Percentiles rank a stretch among this genome's conserved stretches.
phyloP scores from a whole-genome alignment of 2,888 invertebrate species.

The Dioctria rufipes region DNA sequence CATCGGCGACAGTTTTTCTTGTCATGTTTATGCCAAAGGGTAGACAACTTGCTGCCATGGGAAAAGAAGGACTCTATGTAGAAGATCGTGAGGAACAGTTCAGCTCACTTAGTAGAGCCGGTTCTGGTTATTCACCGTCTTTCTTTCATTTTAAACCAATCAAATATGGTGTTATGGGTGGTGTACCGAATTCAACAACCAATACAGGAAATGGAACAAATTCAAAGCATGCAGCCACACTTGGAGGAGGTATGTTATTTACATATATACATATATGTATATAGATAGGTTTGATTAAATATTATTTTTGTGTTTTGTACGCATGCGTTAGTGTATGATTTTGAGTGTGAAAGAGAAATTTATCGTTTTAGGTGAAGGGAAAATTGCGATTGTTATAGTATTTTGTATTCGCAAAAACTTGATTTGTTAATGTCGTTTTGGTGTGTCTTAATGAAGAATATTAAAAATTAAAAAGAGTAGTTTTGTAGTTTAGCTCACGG shows the following conservation, averaged over 20 bases:
- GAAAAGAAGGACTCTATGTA: constrained; percentile 87
- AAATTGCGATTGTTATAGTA: not conserved
- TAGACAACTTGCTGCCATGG: constrained; percentile 91
- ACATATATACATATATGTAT: not conserved
- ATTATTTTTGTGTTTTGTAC: not conserved
- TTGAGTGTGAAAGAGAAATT: not conserved
- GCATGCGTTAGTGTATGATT: not conserved
- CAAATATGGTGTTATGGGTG: constrained; percentile 81
- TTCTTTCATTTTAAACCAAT: constrained; percentile 95
- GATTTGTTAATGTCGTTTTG: not conserved
- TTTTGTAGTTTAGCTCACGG: no score
- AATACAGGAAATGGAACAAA: constrained; percentile 71
- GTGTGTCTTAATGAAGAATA: not conserved
- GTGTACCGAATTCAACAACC: constrained; percentile 71
- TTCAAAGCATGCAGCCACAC: constrained; percentile 72
- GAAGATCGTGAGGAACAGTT: constrained; percentile 88
- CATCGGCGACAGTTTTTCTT: constrained; percentile 88
- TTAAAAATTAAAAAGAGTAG: no score
- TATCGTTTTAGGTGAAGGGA: constrained; percentile 39
- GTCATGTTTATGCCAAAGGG: constrained; percentile 97
- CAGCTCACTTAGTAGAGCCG: constrained; percentile 83
- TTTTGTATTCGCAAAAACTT: no score
- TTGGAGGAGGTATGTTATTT: constrained; percentile 62
- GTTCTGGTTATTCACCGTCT: constrained; percentile 90
- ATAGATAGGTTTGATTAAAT: not conserved